These are phyloP conservation scores for Anthoptus insignis DNA, from an alignment of 2,888 invertebrate genomes.

Conservation along the genomic window DNA sequence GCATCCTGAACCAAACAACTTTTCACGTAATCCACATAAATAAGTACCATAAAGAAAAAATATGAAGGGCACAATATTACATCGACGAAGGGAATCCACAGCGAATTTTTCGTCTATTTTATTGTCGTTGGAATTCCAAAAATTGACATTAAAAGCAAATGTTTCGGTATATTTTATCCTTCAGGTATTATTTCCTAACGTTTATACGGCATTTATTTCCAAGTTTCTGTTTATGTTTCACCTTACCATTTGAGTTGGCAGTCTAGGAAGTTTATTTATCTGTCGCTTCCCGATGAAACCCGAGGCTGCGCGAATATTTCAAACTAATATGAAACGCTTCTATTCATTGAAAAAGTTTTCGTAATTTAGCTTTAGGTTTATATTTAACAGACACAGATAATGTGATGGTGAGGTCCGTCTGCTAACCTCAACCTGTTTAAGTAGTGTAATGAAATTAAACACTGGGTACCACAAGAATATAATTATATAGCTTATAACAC, in stretches of 20 bases:
- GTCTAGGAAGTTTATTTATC: slow-evolving; percentile 70
- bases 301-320: slow-evolving; percentile 36
- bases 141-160: slow-evolving; percentile 52
- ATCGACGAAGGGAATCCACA: slow-evolving; percentile 41
- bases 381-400: no score
- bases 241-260: slow-evolving; percentile 61
- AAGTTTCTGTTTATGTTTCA: slow-evolving; percentile 72
- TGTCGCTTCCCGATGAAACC: slow-evolving; percentile 57
- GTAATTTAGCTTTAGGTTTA: no score
- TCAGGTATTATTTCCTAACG: slow-evolving; percentile 55
- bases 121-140: slow-evolving; percentile 47
- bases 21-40: slow-evolving; percentile 18
- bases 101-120: slow-evolving; percentile 45
- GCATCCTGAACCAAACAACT: slow-evolving; percentile 19
- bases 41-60: slow-evolving; percentile 27
- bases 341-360: background rate
- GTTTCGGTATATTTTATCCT: slow-evolving; percentile 53
- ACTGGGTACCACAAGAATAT: no score
- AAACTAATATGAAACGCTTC: slow-evolving; percentile 54
- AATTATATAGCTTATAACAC: no score
- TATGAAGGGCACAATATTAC: slow-evolving; percentile 34
- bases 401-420: no score
- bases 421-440: no score
- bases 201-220: slow-evolving; percentile 66
- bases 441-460: no score